Base-by-base conservation (phyloP, 2,888 invertebrate species). In the Pandemis cinnamomeana region DNA sequence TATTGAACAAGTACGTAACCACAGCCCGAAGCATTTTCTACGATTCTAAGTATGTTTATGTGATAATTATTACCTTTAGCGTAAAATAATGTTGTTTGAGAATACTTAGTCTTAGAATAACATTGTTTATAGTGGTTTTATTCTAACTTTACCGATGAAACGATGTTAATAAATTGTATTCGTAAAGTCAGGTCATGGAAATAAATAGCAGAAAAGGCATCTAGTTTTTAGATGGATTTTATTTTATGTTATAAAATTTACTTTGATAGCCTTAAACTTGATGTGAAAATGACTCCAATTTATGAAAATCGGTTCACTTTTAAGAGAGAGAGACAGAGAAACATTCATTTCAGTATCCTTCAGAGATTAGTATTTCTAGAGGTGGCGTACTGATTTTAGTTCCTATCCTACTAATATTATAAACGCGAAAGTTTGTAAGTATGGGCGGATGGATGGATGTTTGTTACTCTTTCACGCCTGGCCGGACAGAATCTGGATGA, bases 41-140 rank as follows among this genome's bases (percentile, higher is more conserved):
- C 63, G 27, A 72, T 55, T 53, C 62, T 67, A 27, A 55, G 68
- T 72, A 63, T 41, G 67, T 67, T 70, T 73, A 66, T 36, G 36
- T 51, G 58, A 36, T 73, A 69, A 64, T 73, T 51, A 73, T 64
- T 73, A 70, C 69, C 73, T 73, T 73, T 44, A 60, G 8, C 64
- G 69, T 63, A 48, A 51, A 63, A 67, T 67, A 62, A 62, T 68
- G 55, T 64, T 73, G 69, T 69, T 63, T 66, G 64, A 42, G 27
- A 70, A 58, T 70, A 53, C 60, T 58, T 66, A 66, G 66, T 58
- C 58, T 66, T 46, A 44, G 41, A 13, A 51, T 51, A 70, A 60
- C 41, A 66, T 60, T 73, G 73, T 73, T 72, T 69, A 73, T 60
- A 53, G 64, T 61, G 42, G 27, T 60, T 64, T 64, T 55, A 53